These are phyloP conservation scores for Calyptomena viridis DNA, from an alignment of 2,113 vertebrate species.

Conservation along the genomic window DNA sequence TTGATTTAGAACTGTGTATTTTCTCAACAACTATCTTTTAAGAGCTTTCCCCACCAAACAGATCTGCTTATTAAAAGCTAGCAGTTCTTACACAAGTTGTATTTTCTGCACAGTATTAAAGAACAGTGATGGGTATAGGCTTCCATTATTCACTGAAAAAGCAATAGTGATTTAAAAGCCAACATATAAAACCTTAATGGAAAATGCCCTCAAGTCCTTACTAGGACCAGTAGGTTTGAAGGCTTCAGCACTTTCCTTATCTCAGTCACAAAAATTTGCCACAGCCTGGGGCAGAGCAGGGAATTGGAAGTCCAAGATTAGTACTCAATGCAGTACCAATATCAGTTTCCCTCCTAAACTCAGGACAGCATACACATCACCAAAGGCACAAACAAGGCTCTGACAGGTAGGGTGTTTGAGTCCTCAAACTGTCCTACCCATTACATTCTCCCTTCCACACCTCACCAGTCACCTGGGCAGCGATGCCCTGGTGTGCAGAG, in stretches of 20 bases:
- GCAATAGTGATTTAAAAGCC: neutral
- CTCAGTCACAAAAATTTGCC: neutral
- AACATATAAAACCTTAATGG: neutral
- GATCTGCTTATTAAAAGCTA: neutral
- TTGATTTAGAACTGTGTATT: neutral
- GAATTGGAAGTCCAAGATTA: neutral
- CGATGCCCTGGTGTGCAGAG: fast-evolving
- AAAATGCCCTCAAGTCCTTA: neutral
- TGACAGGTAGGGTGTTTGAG: neutral
- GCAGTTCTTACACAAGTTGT: neutral
- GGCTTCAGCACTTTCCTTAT: neutral
- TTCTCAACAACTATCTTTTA: neutral
- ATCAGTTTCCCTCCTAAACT: neutral
- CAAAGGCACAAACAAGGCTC: neutral
- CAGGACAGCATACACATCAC: neutral
- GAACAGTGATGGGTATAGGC: neutral
- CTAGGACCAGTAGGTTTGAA: neutral
- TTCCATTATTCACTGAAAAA: neutral
- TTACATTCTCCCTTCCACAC: neutral
- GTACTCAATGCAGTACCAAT: neutral
- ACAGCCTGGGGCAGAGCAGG: neutral
- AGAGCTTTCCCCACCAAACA: neutral
- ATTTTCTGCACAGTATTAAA: neutral
- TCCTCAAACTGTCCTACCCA: neutral
- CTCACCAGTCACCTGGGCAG: neutral